These are phyloP conservation scores for Drosophila triauraria DNA, from an alignment of 1,140 invertebrate genomes.

Conservation along the genomic window DNA sequence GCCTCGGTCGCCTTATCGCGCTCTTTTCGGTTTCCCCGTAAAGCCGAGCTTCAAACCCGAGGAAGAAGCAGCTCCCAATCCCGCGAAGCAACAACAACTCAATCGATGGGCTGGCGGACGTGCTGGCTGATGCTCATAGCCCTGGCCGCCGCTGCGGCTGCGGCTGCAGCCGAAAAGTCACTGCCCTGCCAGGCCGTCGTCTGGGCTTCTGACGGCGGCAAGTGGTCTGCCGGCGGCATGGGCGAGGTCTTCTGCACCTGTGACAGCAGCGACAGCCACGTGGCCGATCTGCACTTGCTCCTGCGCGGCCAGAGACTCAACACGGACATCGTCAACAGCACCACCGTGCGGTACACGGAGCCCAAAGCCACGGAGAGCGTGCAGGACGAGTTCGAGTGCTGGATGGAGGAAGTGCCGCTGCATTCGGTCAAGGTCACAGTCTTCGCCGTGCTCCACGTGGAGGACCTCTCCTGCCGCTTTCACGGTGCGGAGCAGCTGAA, in stretches of 20 bases:
- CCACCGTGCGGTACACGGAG: not conserved
- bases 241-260: not conserved
- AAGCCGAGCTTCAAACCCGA: no score
- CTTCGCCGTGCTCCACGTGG: not conserved
- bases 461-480: not conserved
- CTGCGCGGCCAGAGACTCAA: accelerated
- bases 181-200: accelerated
- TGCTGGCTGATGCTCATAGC: not conserved
- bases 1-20: no score
- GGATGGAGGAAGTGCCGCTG: accelerated
- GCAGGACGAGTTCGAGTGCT: not conserved
- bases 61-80: not conserved
- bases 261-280: not conserved
- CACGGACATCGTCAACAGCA: not conserved
- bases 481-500: not conserved
- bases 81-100: not conserved
- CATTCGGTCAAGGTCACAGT: not conserved
- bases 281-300: not conserved
- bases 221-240: not conserved
- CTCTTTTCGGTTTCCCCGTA: no score
- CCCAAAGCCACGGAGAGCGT: not conserved
- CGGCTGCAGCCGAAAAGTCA: not conserved
- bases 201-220: not conserved
- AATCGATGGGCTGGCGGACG: not conserved
- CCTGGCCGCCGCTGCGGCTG: not conserved